phyloP scores from a whole-genome alignment of 1,140 invertebrate species.

The Orius insidiosus region DNA sequence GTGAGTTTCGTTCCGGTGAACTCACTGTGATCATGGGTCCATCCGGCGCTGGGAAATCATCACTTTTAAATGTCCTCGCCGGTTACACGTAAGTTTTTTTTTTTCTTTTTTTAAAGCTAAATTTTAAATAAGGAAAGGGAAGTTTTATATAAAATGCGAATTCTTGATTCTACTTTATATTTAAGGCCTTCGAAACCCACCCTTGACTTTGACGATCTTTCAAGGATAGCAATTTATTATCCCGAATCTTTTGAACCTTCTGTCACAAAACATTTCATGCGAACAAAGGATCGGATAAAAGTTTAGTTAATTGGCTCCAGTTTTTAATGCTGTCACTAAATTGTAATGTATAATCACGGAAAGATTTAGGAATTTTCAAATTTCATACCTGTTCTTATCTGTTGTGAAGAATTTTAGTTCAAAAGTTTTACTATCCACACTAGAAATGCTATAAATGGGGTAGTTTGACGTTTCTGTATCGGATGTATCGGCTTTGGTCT shows the following conservation, averaged over 20 bases:
- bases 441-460: too few species aligned
- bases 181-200: too few species aligned
- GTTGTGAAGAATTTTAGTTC: too few species aligned
- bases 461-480: too few species aligned
- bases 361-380: too few species aligned
- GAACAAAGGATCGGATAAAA: too few species aligned
- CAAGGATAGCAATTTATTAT: not conserved
- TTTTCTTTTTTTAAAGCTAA: slow-evolving; percentile 26
- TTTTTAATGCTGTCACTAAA: too few species aligned
- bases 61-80: slow-evolving; percentile 45
- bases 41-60: slow-evolving; percentile 71
- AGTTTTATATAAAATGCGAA: not conserved
- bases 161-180: not conserved
- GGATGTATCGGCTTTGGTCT: too few species aligned
- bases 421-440: too few species aligned
- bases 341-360: too few species aligned
- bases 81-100: slow-evolving; percentile 23
- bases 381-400: too few species aligned
- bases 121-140: not conserved
- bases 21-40: slow-evolving; percentile 63
- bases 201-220: not conserved
- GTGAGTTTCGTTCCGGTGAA: slow-evolving; percentile 37
- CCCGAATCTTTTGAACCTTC: not conserved
- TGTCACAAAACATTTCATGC: not conserved
- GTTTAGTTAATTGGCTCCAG: too few species aligned